phyloP scores from a whole-genome alignment of 2,888 invertebrate genomes.

The Diogma glabrata region DNA sequence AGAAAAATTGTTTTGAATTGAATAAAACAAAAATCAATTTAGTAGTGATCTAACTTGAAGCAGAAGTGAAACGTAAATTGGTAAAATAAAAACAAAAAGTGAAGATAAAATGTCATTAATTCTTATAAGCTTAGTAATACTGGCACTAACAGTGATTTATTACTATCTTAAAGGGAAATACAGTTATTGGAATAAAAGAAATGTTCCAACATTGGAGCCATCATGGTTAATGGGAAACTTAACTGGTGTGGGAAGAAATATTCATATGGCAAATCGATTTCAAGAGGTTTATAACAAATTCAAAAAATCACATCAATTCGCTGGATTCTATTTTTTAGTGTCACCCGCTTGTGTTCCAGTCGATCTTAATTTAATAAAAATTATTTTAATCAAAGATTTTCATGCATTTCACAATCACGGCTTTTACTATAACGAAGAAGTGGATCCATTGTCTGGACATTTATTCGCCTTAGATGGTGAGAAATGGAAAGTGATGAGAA shows the following conservation, averaged over 20 bases:
- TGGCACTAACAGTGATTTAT: too few species aligned
- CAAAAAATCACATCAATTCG: neutral
- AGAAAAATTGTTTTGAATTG: too few species aligned
- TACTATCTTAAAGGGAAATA: neutral
- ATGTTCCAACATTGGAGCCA: neutral
- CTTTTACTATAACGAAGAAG: neutral
- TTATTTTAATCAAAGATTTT: neutral
- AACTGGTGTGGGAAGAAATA: neutral
- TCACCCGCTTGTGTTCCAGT: neutral
- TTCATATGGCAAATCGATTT: neutral
- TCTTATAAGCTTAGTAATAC: too few species aligned
- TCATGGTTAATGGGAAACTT: neutral
- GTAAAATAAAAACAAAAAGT: too few species aligned
- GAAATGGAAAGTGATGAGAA: neutral
- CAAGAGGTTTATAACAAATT: neutral
- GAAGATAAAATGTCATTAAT: too few species aligned
- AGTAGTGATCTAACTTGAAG: too few species aligned
- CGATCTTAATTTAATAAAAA: neutral
- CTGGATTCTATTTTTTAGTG: neutral
- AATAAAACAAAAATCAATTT: too few species aligned
- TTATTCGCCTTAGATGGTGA: neutral
- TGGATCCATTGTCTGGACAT: neutral
- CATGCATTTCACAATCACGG: neutral
- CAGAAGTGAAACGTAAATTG: too few species aligned
- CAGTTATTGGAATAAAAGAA: neutral